Evolutionary conservation across 1,140 invertebrate species (phyloP), one percentile per base, ranked within the genome.

Genomic region (Nymphalis io): DNA sequence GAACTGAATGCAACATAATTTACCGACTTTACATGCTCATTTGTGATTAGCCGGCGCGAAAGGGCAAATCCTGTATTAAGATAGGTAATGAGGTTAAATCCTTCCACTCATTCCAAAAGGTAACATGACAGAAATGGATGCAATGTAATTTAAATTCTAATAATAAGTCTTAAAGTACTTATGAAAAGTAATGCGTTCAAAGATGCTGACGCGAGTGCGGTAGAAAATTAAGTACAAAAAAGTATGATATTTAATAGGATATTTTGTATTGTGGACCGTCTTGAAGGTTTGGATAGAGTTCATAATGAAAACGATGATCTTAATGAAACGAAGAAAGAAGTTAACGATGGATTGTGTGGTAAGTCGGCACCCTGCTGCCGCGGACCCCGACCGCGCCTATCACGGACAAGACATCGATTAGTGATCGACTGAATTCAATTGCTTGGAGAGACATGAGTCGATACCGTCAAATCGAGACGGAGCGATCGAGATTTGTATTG

Each of bases 331-430:
- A 89, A 87, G 87, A 89, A 91, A 89, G 87, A 89, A 91, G 89
- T 88, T 91, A 91, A 91, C 89, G 89, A 91, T 91, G 89, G 89
- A 91, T 91, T 91, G 89, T 91, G 89, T 90, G 89, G 89, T 91
- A 89, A 90, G 88, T 87, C 89, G 89, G 89, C 89, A 91, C 88
- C 89, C 89, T 90, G 89, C 88, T 89, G 89, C 88, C 87, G 88
- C 71, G 88, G 85, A 78, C 89, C 87, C 87, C 88, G 80, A 90
- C 88, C 76, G 88, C 73, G 89, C 84, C 84, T 88, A 89, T 90
- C 89, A 85, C 88, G 88, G 87, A 86, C 89, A 89, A 90, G 85
- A 91, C 89, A 90, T 91, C 89, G 89, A 91, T 91, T 91, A 91
- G 89, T 88, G 89, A 90, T 91, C 88, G 88, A 90, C 87, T 85